Conservation (phyloP, 2,113 vertebrate species). For the Neogobius melanostomus region DNA sequence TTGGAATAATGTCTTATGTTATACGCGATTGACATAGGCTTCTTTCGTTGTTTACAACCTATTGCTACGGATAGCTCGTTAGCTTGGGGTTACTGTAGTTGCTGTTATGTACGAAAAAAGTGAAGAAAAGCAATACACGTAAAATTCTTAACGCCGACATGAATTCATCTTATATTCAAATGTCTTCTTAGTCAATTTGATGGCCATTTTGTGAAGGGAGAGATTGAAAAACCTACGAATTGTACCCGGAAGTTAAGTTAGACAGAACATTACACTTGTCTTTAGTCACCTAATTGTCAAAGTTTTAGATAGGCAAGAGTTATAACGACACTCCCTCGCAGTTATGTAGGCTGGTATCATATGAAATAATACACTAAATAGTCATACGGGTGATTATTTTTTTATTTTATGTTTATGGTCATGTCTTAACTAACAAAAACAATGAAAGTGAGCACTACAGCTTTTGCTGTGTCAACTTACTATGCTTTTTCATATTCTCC, state of each 20-base stretch:
- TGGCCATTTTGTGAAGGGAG: background rate
- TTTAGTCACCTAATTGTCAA: too few relatives aligned
- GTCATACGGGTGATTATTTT: too few relatives aligned
- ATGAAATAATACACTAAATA: too few relatives aligned
- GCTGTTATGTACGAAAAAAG: background rate
- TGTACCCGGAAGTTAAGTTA: background rate
- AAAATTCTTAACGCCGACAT: background rate
- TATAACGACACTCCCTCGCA: too few relatives aligned
- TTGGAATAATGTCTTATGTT: accelerated
- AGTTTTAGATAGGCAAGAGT: too few relatives aligned
- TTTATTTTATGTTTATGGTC: too few relatives aligned
- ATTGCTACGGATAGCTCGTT: constrained; percentile 33
- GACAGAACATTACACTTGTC: too few relatives aligned
- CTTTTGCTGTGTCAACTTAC: too few relatives aligned
- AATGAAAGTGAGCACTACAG: too few relatives aligned
- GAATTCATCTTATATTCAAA: background rate
- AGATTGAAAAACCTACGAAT: background rate
- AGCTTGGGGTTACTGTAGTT: constrained; percentile 18
- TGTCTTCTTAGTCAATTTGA: background rate
- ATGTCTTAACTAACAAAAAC: too few relatives aligned
- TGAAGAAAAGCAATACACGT: background rate
- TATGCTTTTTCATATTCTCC: constrained; percentile 15
- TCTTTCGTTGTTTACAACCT: too few relatives aligned
- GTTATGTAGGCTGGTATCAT: too few relatives aligned
- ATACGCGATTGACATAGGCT: background rate